Conservation (phyloP, 2,797 vertebrate genomes). For the Rhinatrema bivittatum region DNA sequence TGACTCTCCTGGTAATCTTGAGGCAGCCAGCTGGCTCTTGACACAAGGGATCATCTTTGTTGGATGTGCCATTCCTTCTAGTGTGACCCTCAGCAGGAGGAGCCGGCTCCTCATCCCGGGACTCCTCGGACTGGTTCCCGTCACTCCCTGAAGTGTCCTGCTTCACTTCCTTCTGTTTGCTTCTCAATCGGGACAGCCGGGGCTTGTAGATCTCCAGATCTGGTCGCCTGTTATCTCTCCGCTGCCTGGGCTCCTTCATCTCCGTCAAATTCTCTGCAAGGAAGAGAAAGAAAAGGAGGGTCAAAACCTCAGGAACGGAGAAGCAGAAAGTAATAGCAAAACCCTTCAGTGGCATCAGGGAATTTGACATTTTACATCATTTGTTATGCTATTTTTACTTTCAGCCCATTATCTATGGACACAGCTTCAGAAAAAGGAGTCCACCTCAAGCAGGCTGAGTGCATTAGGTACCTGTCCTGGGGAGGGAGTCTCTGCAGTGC, state of each 20-base stretch:
- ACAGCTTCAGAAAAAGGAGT: too few species aligned
- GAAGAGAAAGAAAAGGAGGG: neutral
- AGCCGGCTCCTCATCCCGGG: constrained; percentile 23
- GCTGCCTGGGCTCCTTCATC: constrained; percentile 64
- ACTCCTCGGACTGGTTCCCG: constrained; percentile 26
- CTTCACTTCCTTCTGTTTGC: constrained; percentile 30
- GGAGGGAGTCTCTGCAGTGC: too few species aligned
- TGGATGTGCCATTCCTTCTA: constrained; percentile 21
- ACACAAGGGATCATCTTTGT: constrained; percentile 19
- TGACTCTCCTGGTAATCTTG: constrained; percentile 56
- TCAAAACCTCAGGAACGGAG: neutral
- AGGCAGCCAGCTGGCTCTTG: constrained; percentile 33
- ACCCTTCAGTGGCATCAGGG: too few species aligned
- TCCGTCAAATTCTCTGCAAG: constrained; percentile 51
- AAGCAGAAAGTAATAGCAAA: neutral
- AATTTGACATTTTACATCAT: too few species aligned
- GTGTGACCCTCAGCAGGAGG: neutral
- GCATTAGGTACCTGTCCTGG: too few species aligned
- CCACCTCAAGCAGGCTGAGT: too few species aligned
- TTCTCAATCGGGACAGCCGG: constrained; percentile 56
- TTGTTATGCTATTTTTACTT: too few species aligned
- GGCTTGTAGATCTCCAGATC: constrained; percentile 76
- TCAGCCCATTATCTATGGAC: too few species aligned
- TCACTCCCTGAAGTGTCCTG: constrained; percentile 37
- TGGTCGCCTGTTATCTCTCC: constrained; percentile 67